These are phyloP conservation scores for Spilosoma lubricipeda DNA, from an alignment of 2,888 invertebrate species.

Conservation along the genomic window DNA sequence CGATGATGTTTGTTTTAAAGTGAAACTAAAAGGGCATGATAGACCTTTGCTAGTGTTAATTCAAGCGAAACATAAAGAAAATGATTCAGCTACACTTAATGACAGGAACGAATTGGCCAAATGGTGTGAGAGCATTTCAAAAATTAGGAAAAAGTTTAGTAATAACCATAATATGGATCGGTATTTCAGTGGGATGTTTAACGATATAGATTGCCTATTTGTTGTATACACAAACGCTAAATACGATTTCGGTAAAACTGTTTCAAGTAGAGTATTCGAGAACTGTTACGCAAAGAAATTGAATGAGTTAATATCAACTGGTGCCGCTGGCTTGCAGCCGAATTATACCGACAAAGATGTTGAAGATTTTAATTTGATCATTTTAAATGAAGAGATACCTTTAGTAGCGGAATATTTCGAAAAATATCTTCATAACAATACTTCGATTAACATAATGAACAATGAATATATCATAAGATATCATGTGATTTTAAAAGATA, in stretches of 20 bases:
- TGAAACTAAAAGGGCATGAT: constrained; percentile 17
- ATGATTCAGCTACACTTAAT: constrained; percentile 17
- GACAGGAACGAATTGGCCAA: constrained; percentile 24
- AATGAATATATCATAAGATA: constrained; percentile 32
- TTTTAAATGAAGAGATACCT: constrained; percentile 25
- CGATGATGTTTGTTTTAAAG: constrained; percentile 44
- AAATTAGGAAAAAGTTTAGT: constrained; percentile 28
- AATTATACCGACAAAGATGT: constrained; percentile 20
- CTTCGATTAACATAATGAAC: constrained; percentile 18
- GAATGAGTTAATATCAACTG: constrained; percentile 31
- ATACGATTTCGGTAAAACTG: constrained; percentile 18
- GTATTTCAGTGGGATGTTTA: constrained; percentile 24
- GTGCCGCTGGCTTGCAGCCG: constrained; percentile 17
- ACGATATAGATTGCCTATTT: constrained; percentile 31
- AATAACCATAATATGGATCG: constrained; percentile 14
- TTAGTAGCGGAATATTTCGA: constrained; percentile 23
- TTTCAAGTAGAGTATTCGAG: background rate
- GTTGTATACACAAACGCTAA: constrained; percentile 40
- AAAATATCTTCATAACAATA: constrained; percentile 18
- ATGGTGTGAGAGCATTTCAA: constrained; percentile 30
- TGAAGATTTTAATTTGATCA: constrained; percentile 22
- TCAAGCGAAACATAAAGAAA: constrained; percentile 43
- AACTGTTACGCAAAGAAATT: background rate
- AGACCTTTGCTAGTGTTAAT: constrained; percentile 32
- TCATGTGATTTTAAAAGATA: constrained; percentile 31